Percentiles rank a stretch among this genome's conserved stretches.
Evolutionary conservation across 1,140 invertebrate genomes (phyloP).

Genomic region (Berghia stephanieae): DNA sequence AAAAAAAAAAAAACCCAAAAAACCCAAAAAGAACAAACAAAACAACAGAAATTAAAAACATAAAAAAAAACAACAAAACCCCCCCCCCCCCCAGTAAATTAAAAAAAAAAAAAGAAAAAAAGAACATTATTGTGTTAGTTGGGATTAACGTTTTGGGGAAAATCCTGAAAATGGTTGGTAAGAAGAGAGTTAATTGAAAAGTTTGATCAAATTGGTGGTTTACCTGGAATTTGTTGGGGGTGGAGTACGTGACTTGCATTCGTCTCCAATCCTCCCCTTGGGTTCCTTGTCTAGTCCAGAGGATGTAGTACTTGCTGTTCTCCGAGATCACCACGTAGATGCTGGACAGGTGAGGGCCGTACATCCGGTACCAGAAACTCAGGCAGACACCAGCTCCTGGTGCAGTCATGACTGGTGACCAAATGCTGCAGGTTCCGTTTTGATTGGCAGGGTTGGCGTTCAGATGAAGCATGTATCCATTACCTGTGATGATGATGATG

Average conservation of each 20-base stretch:
- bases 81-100: too few relatives aligned
- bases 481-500: not conserved
- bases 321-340: constrained; percentile 34
- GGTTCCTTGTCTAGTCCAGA: constrained; percentile 49
- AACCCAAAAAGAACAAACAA: too few relatives aligned
- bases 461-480: constrained; percentile 66
- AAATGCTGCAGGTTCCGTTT: constrained; percentile 77
- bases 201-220: constrained; percentile 25
- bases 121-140: too few relatives aligned
- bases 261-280: constrained; percentile 58
- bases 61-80: too few relatives aligned
- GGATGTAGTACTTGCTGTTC: constrained; percentile 19
- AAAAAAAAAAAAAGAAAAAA: constrained; percentile 11
- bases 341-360: constrained; percentile 66
- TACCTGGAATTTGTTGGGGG: constrained; percentile 46
- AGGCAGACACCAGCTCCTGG: constrained; percentile 39
- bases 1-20: too few relatives aligned
- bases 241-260: constrained; percentile 42
- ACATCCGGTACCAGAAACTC: constrained; percentile 81
- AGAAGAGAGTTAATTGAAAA: not conserved
- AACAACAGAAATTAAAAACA: too few relatives aligned
- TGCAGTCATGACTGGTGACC: constrained; percentile 37
- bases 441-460: constrained; percentile 69
- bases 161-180: too few relatives aligned
- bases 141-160: too few relatives aligned